phyloP scores from a whole-genome alignment of 2,797 vertebrate species.

The Pipistrellus pipistrellus region DNA sequence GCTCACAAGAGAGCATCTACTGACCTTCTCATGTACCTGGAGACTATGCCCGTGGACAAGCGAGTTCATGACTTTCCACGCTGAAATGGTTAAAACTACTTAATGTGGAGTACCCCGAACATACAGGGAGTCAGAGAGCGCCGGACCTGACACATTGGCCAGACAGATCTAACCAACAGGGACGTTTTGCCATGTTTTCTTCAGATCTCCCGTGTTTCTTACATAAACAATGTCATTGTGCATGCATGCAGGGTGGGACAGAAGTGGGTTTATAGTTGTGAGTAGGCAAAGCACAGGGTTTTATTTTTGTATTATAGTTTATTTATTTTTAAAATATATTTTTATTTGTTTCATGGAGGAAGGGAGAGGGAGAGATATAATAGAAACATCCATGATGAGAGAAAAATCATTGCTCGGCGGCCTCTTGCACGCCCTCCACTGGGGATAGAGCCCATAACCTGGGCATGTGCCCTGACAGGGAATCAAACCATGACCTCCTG shows the following conservation, averaged over 20 bases:
- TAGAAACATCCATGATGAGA: too few relatives aligned
- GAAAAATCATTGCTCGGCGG: too few relatives aligned
- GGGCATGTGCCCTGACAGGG: too few relatives aligned
- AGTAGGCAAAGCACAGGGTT: not conserved
- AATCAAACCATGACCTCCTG: too few relatives aligned
- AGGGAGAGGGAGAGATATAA: too few relatives aligned
- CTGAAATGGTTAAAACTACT: conserved; percentile 18
- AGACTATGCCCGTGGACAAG: not conserved
- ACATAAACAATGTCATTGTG: not conserved
- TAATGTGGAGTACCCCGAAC: not conserved
- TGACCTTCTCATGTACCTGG: not conserved
- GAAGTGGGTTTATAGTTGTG: not conserved
- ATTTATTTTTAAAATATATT: too few relatives aligned
- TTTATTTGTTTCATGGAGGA: too few relatives aligned
- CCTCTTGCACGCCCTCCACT: too few relatives aligned
- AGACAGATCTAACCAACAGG: not conserved
- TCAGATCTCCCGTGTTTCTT: not conserved
- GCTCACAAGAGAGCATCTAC: not conserved
- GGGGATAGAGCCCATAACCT: too few relatives aligned
- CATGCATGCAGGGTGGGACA: not conserved
- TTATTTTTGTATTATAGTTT: not conserved
- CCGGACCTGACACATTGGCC: not conserved
- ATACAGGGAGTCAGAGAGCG: not conserved
- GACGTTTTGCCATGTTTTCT: conserved; percentile 7
- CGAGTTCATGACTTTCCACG: not conserved